Conservation (phyloP, 2,113 vertebrate genomes). For the Elgaria multicarinata region DNA sequence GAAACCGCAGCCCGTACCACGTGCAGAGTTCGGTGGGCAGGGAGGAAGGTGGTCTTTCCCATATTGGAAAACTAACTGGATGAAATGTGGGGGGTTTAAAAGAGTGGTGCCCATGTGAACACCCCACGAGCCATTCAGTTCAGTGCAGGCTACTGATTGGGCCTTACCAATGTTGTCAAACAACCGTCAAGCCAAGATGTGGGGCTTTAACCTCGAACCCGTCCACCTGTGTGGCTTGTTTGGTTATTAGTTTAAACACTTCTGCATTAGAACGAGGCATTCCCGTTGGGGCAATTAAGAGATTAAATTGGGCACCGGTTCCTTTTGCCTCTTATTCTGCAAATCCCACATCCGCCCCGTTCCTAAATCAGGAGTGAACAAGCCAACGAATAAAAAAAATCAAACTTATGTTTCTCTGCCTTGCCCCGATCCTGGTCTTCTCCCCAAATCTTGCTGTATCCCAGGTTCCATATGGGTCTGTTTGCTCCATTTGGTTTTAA, state of each 20-base stretch:
- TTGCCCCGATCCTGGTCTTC: too few relatives aligned
- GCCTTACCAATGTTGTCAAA: not conserved
- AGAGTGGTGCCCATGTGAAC: not conserved
- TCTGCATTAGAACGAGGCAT: not conserved
- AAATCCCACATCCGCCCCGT: not conserved
- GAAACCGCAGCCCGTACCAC: too few relatives aligned
- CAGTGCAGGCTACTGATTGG: not conserved
- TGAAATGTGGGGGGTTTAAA: not conserved
- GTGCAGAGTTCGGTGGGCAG: too few relatives aligned
- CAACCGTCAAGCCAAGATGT: not conserved
- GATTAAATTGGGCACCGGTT: slow-evolving; percentile 5
- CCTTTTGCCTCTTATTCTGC: not conserved
- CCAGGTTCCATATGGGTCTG: not conserved
- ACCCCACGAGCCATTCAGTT: not conserved
- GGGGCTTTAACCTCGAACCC: not conserved
- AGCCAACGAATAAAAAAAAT: not conserved
- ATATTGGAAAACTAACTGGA: not conserved
- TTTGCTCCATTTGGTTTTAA: not conserved
- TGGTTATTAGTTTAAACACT: not conserved
- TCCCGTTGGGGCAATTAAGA: slow-evolving; percentile 3
- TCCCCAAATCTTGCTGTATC: not conserved
- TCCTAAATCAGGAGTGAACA: not conserved
- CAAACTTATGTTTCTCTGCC: not conserved
- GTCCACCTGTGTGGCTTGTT: not conserved
- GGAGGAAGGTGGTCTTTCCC: not conserved